Evolutionary conservation across 2,113 vertebrate species (phyloP).

Genomic region (Anarrhichthys ocellatus): DNA sequence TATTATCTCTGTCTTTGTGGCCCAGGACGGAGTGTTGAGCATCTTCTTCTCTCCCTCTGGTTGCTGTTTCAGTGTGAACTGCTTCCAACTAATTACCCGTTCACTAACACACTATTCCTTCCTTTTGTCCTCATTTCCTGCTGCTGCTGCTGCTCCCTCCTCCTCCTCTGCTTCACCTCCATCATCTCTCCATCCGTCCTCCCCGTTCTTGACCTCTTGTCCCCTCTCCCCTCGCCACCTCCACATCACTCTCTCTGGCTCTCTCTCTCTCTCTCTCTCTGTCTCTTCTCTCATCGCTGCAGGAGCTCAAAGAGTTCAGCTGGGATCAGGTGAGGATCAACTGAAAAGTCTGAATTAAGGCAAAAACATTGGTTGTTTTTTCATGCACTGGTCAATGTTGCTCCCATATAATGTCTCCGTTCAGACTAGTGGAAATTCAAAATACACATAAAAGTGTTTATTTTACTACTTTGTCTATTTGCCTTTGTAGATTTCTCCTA

Average conservation of each 20-base stretch:
- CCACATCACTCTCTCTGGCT: constrained; percentile 62
- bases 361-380: not conserved
- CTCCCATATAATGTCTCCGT: too few species aligned
- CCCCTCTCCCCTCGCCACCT: constrained; percentile 53
- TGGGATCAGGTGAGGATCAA: constrained; percentile 90
- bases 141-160: constrained; percentile 58
- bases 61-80: constrained; percentile 80
- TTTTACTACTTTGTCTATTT: not conserved
- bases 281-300: constrained; percentile 62
- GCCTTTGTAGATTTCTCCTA: not conserved
- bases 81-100: constrained; percentile 85
- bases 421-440: not conserved
- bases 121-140: constrained; percentile 77
- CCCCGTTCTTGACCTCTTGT: constrained; percentile 50
- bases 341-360: constrained; percentile 4
- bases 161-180: constrained; percentile 63
- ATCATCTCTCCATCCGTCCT: constrained; percentile 61
- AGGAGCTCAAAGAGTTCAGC: constrained; percentile 95
- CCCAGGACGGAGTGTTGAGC: constrained; percentile 80
- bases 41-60: constrained; percentile 77
- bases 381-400: not conserved
- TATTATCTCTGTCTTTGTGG: constrained; percentile 64
- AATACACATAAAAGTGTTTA: not conserved
- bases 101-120: constrained; percentile 87
- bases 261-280: constrained; percentile 42